Evolutionary conservation across 2,888 invertebrate species (phyloP).

Genomic region (Vesta saturnalis): DNA sequence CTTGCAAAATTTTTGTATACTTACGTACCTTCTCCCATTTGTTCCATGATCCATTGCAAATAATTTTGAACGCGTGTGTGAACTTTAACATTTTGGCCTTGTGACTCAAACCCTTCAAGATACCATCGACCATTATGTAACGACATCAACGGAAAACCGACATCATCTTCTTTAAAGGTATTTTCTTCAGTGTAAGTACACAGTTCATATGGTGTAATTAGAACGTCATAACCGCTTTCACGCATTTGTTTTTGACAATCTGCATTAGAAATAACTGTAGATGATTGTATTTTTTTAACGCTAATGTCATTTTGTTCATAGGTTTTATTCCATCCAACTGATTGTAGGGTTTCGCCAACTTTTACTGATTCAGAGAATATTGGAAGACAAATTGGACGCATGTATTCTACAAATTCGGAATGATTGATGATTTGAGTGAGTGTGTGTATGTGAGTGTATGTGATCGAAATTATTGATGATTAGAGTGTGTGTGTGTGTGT

Average conservation of each 20-base stretch:
- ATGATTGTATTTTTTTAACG: background rate
- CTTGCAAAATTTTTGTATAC: too few relatives aligned
- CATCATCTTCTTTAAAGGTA: background rate
- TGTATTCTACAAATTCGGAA: background rate
- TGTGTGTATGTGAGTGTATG: too few relatives aligned
- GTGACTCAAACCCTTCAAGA: background rate
- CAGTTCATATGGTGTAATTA: background rate
- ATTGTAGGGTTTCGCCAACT: background rate
- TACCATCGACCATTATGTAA: background rate
- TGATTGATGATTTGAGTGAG: background rate
- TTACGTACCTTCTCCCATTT: background rate
- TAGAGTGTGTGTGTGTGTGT: too few relatives aligned
- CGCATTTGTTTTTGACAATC: background rate
- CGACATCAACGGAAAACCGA: background rate
- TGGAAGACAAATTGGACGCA: background rate
- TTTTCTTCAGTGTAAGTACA: background rate
- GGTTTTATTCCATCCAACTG: background rate
- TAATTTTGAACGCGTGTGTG: constrained; percentile 1
- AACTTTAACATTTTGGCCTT: background rate
- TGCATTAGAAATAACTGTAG: background rate
- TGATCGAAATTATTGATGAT: too few relatives aligned
- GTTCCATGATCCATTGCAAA: background rate
- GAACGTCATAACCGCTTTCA: background rate
- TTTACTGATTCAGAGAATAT: background rate
- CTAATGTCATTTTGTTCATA: background rate